Percentiles rank a stretch among this genome's conserved stretches.
Conservation (phyloP, 2,888 invertebrate genomes). For the Seira ritae region DNA sequence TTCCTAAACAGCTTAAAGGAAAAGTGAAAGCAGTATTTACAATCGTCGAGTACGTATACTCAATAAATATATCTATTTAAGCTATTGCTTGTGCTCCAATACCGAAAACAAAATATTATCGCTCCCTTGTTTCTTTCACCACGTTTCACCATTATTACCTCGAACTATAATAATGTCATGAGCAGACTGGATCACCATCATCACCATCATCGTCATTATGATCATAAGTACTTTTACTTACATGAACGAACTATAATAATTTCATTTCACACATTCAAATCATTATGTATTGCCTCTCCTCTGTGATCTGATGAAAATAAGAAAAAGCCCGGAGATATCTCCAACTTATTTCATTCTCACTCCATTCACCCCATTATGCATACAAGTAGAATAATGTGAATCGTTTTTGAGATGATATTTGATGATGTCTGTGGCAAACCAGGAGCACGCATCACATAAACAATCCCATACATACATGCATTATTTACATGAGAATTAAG, state of each 20-base stretch:
- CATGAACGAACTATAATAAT: constrained; percentile 11
- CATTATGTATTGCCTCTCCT: neutral
- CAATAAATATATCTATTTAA: too few relatives aligned
- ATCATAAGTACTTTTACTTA: neutral
- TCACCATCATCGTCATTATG: too few relatives aligned
- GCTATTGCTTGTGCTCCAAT: too few relatives aligned
- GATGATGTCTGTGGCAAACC: constrained; percentile 1
- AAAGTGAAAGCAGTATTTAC: too few relatives aligned
- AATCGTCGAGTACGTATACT: too few relatives aligned
- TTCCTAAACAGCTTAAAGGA: too few relatives aligned
- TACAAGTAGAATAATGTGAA: too few relatives aligned
- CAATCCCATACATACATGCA: neutral
- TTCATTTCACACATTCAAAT: constrained; percentile 4
- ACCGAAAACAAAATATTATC: too few relatives aligned
- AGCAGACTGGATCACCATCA: constrained; percentile 11
- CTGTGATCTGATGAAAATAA: neutral
- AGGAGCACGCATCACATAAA: neutral
- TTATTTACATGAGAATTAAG: neutral
- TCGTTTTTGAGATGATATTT: too few relatives aligned
- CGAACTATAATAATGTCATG: neutral
- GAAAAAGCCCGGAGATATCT: neutral
- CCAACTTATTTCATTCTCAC: neutral
- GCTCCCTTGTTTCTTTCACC: neutral
- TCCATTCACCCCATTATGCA: constrained; percentile 13
- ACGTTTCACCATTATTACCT: neutral